Base-by-base conservation (phyloP, 2,797 vertebrate species). In the Gymnopithys bicolor region DNA sequence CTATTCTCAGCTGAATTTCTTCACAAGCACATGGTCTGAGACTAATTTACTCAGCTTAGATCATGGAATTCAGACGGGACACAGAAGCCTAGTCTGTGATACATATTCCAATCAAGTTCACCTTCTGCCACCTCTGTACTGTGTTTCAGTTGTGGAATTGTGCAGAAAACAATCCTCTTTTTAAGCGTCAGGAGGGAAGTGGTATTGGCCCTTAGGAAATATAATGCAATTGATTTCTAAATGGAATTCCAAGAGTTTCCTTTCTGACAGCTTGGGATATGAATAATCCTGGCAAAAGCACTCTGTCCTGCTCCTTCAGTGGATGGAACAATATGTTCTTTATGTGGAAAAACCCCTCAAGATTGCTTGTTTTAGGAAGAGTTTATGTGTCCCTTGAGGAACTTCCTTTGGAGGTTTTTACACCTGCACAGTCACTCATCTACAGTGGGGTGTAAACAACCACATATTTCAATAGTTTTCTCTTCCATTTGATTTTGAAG, bases 281-380 rank as follows among this genome's bases (percentile, higher is more conserved):
- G 94, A 96, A 95, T 95, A 95, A 95, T 88, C 51, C 49, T 96
- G 95, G 94, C 93, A 94, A 68, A 91, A 84, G 93, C 52, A 75
- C 45, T 93, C 73, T 76, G 76, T 94, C 58, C 56, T 81, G 55
- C 87, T 94, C 59, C 68, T 93, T 81, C 85, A 86, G 70, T 74
- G 85, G 30, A 63, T 94, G 93, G 95, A 96, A 96, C 82, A 95
- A 64, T 82, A 79, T 93, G 94, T 96, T 96, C 94, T 95, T 74
- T 88, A 30, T 91, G 85, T 84, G 62, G 83, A 90, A 94, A 95
- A 96, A 92, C 79, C 6, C 12, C 13, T 93, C 2, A 2, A 74
- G 48, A 76, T 73, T 87, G 5, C 73, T 94, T 79, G 35, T 53
- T 91, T 96, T 41, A 79, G 74, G 30, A 96, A 87, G 12, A 76